Percentiles rank a stretch among this genome's conserved stretches.
Conservation (phyloP, 2,113 vertebrate species). For the Globicephala melas region DNA sequence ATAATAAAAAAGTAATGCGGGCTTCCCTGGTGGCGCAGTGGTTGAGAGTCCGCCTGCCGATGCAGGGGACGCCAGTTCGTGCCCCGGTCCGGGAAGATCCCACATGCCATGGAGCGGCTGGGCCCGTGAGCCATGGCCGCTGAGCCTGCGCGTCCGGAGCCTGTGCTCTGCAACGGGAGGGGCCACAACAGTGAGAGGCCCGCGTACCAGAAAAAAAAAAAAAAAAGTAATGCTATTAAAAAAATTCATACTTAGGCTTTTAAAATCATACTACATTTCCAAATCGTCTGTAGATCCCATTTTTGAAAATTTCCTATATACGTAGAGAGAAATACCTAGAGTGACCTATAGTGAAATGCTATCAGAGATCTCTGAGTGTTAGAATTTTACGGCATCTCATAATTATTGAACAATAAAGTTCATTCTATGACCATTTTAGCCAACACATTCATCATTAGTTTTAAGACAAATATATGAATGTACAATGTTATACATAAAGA, state of each 20-base stretch:
- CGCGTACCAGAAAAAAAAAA: too few relatives aligned
- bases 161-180: too few relatives aligned
- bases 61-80: too few relatives aligned
- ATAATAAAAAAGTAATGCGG: background rate
- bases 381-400: background rate
- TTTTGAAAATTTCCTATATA: background rate
- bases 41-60: too few relatives aligned
- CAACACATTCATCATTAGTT: background rate
- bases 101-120: too few relatives aligned
- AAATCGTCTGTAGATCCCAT: background rate
- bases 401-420: background rate
- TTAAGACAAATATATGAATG: background rate
- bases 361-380: background rate
- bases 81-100: too few relatives aligned
- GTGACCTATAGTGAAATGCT: background rate
- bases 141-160: too few relatives aligned
- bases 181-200: too few relatives aligned
- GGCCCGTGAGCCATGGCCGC: too few relatives aligned
- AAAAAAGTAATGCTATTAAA: background rate
- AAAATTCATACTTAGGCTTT: background rate
- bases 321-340: background rate
- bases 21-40: too few relatives aligned
- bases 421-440: background rate
- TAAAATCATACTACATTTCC: background rate
- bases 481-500: background rate